Evolutionary conservation across 2,797 vertebrate genomes (phyloP), one percentile per base, ranked within the genome.

Genomic region (Brachymystax lenok): DNA sequence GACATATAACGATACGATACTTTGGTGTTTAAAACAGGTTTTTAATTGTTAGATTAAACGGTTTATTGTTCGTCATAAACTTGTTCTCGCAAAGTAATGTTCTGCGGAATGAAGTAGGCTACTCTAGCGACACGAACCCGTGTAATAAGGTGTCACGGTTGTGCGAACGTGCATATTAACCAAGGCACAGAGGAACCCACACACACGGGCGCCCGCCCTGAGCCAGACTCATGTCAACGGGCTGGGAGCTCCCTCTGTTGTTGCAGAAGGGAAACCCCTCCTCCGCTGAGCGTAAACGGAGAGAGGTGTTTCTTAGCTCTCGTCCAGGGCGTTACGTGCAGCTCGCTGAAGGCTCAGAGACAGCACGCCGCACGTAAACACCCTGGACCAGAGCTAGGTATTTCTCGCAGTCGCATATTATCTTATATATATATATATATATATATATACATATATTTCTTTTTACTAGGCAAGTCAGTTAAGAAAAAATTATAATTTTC

Each of bases 211-310:
- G 24, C 24, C 24, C 24, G 24, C 24, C 24, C 24, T 24, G 24
- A 24, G 46, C 40, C 3, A n/a, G 56, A 40, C 40, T 51, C n/a
- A 67, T 52, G 80, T 76, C 69, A n/a, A 71, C 75, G 74, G 83
- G 30, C 80, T 80, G 80, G 84, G 82, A 87, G 89, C 87, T 86
- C 86, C 86, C 86, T 89, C 89, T 89, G 74, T 89, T 85, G 87
- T 80, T 80, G 40, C 68, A 73, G 52, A 77, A 28, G 78, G 40
- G 66, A 71, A 71, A 40, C 7, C 73, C 50, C 66, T 54, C 7
- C 35, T 24, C 33, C 19, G 28, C 30, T 35, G 30, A 68, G 51
- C 63, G 19, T 10, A 73, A 61, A 64, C 3, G 16, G 27, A 72
- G 46, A 30, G 27, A 16, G 54, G 19, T 54, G 0, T 73, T 67